Evolutionary conservation across 1,140 invertebrate genomes (phyloP).

Genomic region (Ostrea edulis): DNA sequence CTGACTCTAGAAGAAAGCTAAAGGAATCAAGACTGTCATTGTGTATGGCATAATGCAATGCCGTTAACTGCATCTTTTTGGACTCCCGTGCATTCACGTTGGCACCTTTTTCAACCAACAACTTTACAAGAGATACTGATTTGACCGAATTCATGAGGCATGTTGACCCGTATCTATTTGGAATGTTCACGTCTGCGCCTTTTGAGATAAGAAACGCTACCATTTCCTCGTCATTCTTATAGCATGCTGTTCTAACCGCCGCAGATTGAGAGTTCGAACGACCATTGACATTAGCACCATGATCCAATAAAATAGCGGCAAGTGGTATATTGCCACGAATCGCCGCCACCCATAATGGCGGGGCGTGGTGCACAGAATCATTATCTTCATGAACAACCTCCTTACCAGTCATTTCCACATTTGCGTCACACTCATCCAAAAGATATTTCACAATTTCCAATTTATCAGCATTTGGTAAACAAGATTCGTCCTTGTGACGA

Average conservation of each 20-base stretch:
- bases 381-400: slow-evolving; percentile 25
- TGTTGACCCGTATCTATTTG: slow-evolving; percentile 44
- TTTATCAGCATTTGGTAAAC: not conserved
- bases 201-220: slow-evolving; percentile 44
- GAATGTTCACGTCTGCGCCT: slow-evolving; percentile 49
- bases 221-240: slow-evolving; percentile 40
- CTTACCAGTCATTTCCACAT: slow-evolving; percentile 41
- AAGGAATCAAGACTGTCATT: slow-evolving; percentile 41
- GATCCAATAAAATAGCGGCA: slow-evolving; percentile 28
- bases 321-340: slow-evolving; percentile 41
- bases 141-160: slow-evolving; percentile 54
- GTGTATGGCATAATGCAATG: slow-evolving; percentile 49
- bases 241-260: slow-evolving; percentile 46
- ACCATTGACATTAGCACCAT: slow-evolving; percentile 53
- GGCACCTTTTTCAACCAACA: slow-evolving; percentile 45
- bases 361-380: slow-evolving; percentile 29
- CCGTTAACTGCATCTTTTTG: slow-evolving; percentile 35
- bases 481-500: not conserved
- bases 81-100: slow-evolving; percentile 41
- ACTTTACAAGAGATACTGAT: slow-evolving; percentile 26
- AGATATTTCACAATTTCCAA: slow-evolving; percentile 44
- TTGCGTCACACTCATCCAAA: slow-evolving; percentile 41
- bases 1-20: slow-evolving; percentile 22
- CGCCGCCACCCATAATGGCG: slow-evolving; percentile 50
- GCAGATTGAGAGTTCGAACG: slow-evolving; percentile 50